A percentile compares a stretch with the other conserved stretches of the same genome.
These are phyloP conservation scores for Champsocephalus esox DNA, from an alignment of 2,797 vertebrate species.

Conservation along the genomic window DNA sequence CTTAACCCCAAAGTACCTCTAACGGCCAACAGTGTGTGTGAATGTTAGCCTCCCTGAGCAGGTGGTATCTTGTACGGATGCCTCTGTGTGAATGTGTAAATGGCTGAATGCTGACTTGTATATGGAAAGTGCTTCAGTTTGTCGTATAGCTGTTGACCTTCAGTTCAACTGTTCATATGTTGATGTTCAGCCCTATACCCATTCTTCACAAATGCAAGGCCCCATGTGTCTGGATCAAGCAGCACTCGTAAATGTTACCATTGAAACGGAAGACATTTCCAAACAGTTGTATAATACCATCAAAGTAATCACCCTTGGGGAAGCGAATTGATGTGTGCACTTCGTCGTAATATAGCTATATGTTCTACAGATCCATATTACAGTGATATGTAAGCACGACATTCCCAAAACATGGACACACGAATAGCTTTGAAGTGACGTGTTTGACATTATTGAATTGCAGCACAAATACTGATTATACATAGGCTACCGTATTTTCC, in stretches of 20 bases:
- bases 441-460: not conserved
- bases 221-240: not conserved
- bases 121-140: too few relatives aligned
- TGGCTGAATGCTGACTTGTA: too few relatives aligned
- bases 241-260: not conserved
- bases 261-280: not conserved
- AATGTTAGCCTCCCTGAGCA: too few relatives aligned
- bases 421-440: constrained; percentile 15
- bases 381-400: constrained; percentile 44
- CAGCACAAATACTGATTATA: not conserved
- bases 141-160: too few relatives aligned
- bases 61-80: too few relatives aligned
- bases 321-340: constrained; percentile 22
- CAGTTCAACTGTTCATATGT: not conserved
- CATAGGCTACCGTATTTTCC: not conserved
- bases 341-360: constrained; percentile 20
- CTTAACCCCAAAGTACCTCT: too few relatives aligned
- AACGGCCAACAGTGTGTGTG: too few relatives aligned
- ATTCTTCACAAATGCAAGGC: not conserved
- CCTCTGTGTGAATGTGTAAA: too few relatives aligned
- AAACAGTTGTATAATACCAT: not conserved
- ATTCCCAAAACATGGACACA: constrained; percentile 38
- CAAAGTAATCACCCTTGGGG: constrained; percentile 1
- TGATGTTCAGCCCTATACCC: not conserved
- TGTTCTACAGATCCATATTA: constrained; percentile 4